Base-by-base conservation (phyloP, 2,888 invertebrate species). In the Ennomos fuscantarius region DNA sequence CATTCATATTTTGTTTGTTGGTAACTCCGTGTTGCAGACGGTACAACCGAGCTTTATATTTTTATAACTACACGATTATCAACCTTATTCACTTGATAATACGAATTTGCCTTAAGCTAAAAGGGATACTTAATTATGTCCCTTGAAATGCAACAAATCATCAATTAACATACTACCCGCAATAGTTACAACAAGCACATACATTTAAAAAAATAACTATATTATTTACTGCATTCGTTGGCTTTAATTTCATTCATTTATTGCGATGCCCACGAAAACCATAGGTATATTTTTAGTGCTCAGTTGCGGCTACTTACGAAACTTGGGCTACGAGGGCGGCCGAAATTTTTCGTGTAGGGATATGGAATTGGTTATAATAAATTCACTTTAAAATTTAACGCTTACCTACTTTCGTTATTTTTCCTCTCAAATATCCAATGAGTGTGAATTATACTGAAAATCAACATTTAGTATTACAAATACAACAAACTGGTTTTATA, bases 61-160 rank as follows among this genome's bases (percentile, higher is more conserved):
- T 9, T 15, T 34, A 62, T 70, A 70, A 68, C 59, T 67, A 65
- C 56, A 63, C 68, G 58, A 63, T 50, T 61, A 34, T 58, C 39
- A 46, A 62, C 66, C 60, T 46, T 63, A 55, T 44, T n/a, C 9
- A 45, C 43, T 44, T 48, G n/a, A 49, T 15, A 53, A 46, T 55
- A 63, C 49, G 53, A 40, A 15, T 37, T 35, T 5, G 9, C 52
- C 52, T 55, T 65, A 57, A 62, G 65, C 66, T 55, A 65, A 48
- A 60, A 63, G 54, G 55, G 76, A n/a, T 74, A 73, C 82, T 82
- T 79, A 76, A 83, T 84, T 84, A 82, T 76, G 67, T 72, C 79
- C 77, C 86, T 86, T 82, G 86, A 84, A 82, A 81, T 73, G 72
- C 78, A 76, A 74, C 76, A 77, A 78, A 78, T 79, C 79, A 74